Conservation (phyloP, 2,113 vertebrate species). For the Ardeotis arabs region DNA sequence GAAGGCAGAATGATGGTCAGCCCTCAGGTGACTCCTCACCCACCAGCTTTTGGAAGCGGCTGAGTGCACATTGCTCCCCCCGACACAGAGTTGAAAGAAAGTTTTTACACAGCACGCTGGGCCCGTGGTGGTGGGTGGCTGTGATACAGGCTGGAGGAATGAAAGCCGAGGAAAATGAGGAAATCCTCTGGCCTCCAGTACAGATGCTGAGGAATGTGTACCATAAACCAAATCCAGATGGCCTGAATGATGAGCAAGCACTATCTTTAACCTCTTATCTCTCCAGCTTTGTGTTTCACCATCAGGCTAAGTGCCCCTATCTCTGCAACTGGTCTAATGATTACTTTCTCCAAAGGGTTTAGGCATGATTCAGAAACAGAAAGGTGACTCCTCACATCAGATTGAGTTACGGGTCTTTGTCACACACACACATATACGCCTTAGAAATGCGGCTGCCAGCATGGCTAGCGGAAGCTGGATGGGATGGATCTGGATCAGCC, state of each 20-base stretch:
- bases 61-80: rapidly evolving
- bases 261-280: conserved; percentile 13
- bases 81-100: not conserved
- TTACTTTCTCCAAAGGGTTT: conserved; percentile 39
- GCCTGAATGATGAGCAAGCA: not conserved
- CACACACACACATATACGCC: not conserved
- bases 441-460: not conserved
- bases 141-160: not conserved
- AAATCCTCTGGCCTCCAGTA: conserved; percentile 2
- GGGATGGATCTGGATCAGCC: not conserved
- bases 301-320: not conserved
- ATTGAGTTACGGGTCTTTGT: not conserved
- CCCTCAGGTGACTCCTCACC: not conserved
- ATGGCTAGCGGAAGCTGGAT: not conserved
- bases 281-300: not conserved
- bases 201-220: conserved; percentile 36
- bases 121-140: not conserved
- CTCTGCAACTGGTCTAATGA: not conserved
- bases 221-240: conserved; percentile 44
- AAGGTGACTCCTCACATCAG: not conserved
- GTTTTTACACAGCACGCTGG: not conserved
- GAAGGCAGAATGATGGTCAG: not conserved
- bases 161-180: not conserved
- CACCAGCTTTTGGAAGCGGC: not conserved
- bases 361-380: not conserved